These are phyloP conservation scores for Oscheius myriophilus DNA, from an alignment of 2,888 invertebrate genomes.

Conservation along the genomic window DNA sequence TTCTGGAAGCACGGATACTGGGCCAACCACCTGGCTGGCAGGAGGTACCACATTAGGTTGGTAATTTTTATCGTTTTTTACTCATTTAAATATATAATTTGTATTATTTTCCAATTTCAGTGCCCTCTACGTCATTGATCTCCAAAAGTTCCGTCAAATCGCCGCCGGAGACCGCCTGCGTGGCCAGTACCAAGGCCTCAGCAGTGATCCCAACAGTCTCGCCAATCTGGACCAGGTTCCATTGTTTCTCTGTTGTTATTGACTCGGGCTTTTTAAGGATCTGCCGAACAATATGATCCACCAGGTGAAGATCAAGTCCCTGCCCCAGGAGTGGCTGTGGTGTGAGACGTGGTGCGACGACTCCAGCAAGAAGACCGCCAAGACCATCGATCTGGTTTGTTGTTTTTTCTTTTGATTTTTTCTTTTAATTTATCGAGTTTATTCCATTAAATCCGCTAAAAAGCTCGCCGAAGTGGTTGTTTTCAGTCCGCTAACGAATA, in stretches of 20 bases:
- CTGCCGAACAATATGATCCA: slow-evolving; percentile 99
- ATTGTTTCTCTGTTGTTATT: neutral
- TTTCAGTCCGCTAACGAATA: too few relatives aligned
- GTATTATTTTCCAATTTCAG: slow-evolving; percentile 76
- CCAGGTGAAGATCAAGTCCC: slow-evolving; percentile 93
- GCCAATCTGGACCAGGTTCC: slow-evolving; percentile 85
- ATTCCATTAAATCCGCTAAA: too few relatives aligned
- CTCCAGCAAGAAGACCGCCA: slow-evolving; percentile 85
- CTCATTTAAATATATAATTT: too few relatives aligned
- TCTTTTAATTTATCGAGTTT: neutral
- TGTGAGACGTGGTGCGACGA: slow-evolving; percentile 99
- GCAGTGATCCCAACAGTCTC: slow-evolving; percentile 97
- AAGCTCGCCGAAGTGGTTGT: too few relatives aligned
- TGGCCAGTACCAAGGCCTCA: slow-evolving; percentile 98
- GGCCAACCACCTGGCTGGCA: slow-evolving; percentile 93
- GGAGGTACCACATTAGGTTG: slow-evolving; percentile 81
- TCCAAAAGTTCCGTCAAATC: slow-evolving; percentile 92
- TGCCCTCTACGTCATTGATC: slow-evolving; percentile 95
- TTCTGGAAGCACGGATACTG: slow-evolving; percentile 99
- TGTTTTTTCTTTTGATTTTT: too few relatives aligned
- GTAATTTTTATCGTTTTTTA: neutral
- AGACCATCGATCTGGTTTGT: slow-evolving; percentile 86
- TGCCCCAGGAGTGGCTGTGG: slow-evolving; percentile 99
- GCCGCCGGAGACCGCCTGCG: slow-evolving; percentile 96
- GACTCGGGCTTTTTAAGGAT: slow-evolving; percentile 78